phyloP scores from a whole-genome alignment of 2,797 vertebrate species.

The Myiotriccus ornatus region DNA sequence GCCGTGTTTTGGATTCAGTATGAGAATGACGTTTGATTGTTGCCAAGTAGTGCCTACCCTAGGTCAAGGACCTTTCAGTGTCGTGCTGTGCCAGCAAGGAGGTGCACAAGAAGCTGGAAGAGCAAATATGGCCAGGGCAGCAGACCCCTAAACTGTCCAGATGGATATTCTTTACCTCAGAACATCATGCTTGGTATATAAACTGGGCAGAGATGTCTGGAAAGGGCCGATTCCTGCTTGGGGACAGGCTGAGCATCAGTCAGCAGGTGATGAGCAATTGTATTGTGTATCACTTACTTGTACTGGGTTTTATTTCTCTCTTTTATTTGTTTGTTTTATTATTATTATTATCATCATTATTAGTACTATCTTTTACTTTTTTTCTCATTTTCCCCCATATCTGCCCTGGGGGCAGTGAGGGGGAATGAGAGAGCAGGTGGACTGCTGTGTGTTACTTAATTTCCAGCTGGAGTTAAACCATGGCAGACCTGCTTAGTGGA shows the following conservation, averaged over 20 bases:
- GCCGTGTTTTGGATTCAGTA: neutral
- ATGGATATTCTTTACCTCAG: neutral
- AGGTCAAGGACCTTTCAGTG: neutral
- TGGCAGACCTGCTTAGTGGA: neutral
- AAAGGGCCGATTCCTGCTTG: neutral
- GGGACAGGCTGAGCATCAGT: neutral
- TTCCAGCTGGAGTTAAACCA: neutral
- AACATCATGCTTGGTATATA: neutral
- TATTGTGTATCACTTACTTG: neutral
- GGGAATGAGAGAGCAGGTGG: neutral
- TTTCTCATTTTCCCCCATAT: neutral
- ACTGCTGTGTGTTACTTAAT: neutral
- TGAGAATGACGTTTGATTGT: neutral
- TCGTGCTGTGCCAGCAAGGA: neutral
- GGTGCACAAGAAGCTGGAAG: neutral
- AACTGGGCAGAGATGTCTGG: neutral
- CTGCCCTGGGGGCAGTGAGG: no score
- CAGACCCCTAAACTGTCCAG: neutral
- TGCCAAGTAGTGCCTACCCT: neutral
- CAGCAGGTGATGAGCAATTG: neutral
- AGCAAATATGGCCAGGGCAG: neutral
- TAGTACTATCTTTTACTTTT: neutral
- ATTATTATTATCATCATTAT: neutral
- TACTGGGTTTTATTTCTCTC: neutral
- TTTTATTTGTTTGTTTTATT: neutral